Conservation (phyloP, 2,888 invertebrate species). For the Acronicta leporina region DNA sequence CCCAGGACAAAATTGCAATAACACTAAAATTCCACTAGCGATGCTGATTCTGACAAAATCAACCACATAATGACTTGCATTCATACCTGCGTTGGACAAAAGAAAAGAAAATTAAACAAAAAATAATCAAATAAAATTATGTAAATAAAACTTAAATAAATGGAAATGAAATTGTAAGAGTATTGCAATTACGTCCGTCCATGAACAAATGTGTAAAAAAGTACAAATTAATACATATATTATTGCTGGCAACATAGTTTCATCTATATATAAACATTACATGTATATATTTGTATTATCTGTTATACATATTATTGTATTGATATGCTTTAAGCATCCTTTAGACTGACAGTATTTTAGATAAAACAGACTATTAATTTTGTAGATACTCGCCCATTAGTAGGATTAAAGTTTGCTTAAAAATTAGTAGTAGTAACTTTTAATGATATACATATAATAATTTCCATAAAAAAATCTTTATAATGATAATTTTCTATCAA, state of each 20-base stretch:
- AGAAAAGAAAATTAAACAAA: slow-evolving; percentile 59
- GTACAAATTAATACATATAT: slow-evolving; percentile 42
- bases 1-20: slow-evolving; percentile 76
- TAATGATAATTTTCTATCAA: slow-evolving; percentile 15
- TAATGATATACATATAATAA: too few species aligned
- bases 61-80: slow-evolving; percentile 86
- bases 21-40: slow-evolving; percentile 69
- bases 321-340: slow-evolving; percentile 60
- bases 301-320: slow-evolving; percentile 51
- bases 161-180: slow-evolving; percentile 20
- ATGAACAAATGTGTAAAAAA: slow-evolving; percentile 37
- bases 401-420: neutral
- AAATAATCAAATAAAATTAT: slow-evolving; percentile 41
- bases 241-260: slow-evolving; percentile 51
- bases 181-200: slow-evolving; percentile 65
- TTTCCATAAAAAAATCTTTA: neutral
- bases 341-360: slow-evolving; percentile 35
- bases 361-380: neutral
- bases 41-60: slow-evolving; percentile 66
- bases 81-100: slow-evolving; percentile 83
- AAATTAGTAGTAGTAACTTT: neutral
- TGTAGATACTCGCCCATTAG: neutral
- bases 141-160: slow-evolving; percentile 8
- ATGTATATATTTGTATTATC: slow-evolving; percentile 26
- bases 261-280: slow-evolving; percentile 39